Base-by-base conservation (phyloP, 2,888 invertebrate species). In the Andrena bucephala region DNA sequence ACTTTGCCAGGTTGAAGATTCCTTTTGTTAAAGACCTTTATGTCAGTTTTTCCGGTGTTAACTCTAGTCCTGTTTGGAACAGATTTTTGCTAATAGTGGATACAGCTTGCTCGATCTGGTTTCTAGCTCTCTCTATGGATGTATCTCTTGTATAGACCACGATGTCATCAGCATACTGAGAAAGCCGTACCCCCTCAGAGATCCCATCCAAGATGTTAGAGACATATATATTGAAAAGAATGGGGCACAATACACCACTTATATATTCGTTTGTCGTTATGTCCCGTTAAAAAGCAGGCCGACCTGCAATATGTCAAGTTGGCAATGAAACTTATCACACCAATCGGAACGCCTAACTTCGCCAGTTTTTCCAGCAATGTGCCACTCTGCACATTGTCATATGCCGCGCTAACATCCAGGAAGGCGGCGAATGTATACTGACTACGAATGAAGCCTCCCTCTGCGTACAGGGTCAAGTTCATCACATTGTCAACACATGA, bases 131-230 rank as follows among this genome's bases (percentile, higher is more conserved):
- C 10, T 42, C 48, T 24, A 59, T 27, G 27, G 16, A 29, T 10
- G 10, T 29, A 5, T 16, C 20, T n/a, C 27, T 27, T 16, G 29
- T 27, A 33, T 48, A 72, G 2, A 72, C 5, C 1, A 65, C 66
- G 8, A 73, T 73, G 33, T 73, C 63, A 36, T 73, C 52, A 29
- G 72, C 72, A 16, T 62, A 65, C 13, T 65, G 65, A 2, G 57
- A 54, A 0, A 52, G 20, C 13, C 65, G 52, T 1, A 63, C 29
- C 2, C 0, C 33, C 20, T 63, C 52, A 1, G 29, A 6, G 4
- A 73, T 10, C n/a, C 24, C 50, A 5, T 33, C 20, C 7, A 16
- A 2, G 0, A 65, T 65, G 16, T 63, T 13, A 0, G 10, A 13
- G 2, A 54, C 27, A 48, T 77, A 77, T 2, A 70, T 24, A 5